These are phyloP conservation scores for Syrrhaptes paradoxus DNA, from an alignment of 2,113 vertebrate genomes.

Conservation along the genomic window DNA sequence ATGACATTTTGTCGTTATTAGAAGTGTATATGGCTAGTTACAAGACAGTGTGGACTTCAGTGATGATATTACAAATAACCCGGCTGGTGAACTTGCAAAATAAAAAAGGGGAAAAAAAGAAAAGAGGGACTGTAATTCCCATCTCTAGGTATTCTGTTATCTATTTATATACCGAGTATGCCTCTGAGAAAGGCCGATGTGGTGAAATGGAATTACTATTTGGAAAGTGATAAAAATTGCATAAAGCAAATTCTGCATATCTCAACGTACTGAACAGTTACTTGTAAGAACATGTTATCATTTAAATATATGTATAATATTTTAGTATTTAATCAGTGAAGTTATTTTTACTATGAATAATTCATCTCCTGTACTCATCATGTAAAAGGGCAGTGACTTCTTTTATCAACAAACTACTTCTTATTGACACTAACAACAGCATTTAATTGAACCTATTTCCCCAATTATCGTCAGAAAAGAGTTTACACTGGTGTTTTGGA, in stretches of 20 bases:
- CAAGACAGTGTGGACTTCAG: not conserved
- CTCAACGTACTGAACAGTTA: constrained; percentile 16
- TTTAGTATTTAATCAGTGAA: constrained; percentile 21
- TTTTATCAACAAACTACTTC: constrained; percentile 56
- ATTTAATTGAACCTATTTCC: constrained; percentile 60
- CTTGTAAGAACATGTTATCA: constrained; percentile 1
- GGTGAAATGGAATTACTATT: constrained; percentile 11
- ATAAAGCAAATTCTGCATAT: constrained; percentile 14
- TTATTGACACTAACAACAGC: constrained; percentile 44
- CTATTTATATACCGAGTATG: not conserved
- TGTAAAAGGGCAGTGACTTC: constrained; percentile 41
- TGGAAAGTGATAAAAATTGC: not conserved
- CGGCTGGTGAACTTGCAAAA: not conserved
- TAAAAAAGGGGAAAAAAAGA: not conserved
- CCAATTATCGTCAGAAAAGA: constrained; percentile 65
- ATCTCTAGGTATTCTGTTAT: not conserved
- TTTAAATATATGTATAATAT: constrained; percentile 35
- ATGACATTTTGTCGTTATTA: not conserved
- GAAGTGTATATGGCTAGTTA: not conserved
- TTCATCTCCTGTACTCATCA: constrained; percentile 35
- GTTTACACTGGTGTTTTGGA: constrained; percentile 45
- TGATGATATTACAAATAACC: not conserved
- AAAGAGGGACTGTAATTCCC: not conserved
- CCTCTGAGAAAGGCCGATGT: not conserved
- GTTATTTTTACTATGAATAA: constrained; percentile 66